Conservation (phyloP, 1,140 invertebrate species). For the Panonychus citri region DNA sequence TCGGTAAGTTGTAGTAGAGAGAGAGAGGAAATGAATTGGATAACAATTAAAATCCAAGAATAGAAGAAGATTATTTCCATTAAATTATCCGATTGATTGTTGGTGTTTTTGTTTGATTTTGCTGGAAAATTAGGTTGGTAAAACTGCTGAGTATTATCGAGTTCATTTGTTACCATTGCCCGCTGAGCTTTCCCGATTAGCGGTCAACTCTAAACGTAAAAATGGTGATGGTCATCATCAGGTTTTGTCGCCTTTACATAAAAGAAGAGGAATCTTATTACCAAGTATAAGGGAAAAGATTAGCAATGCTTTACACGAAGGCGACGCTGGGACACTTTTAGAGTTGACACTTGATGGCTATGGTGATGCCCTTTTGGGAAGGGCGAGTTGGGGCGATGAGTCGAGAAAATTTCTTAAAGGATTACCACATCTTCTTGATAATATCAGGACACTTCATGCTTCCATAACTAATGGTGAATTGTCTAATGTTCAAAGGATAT, state of each 20-base stretch:
- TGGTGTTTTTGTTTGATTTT: too few species aligned
- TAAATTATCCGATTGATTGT: too few species aligned
- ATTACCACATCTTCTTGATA: slow-evolving; percentile 19
- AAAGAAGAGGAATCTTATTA: not conserved
- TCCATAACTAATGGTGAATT: slow-evolving; percentile 22
- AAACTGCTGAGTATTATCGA: slow-evolving; percentile 49
- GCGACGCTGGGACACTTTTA: slow-evolving; percentile 24
- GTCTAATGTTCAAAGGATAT: slow-evolving; percentile 15
- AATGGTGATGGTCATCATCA: not conserved
- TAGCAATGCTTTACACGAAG: slow-evolving; percentile 17
- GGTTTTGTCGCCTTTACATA: not conserved
- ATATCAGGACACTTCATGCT: slow-evolving; percentile 21
- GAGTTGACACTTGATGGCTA: slow-evolving; percentile 26
- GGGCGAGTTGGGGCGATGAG: slow-evolving; percentile 25
- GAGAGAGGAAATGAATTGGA: too few species aligned
- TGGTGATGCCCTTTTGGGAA: slow-evolving; percentile 23
- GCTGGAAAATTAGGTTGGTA: slow-evolving; percentile 56
- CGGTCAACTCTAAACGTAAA: slow-evolving; percentile 4
- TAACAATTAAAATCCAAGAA: too few species aligned
- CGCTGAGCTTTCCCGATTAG: slow-evolving; percentile 8
- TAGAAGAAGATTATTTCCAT: too few species aligned
- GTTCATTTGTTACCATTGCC: slow-evolving; percentile 26
- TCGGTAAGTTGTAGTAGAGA: slow-evolving; percentile 10
- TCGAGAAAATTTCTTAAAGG: slow-evolving; percentile 21
- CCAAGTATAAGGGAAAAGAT: slow-evolving; percentile 15